Percentiles rank a stretch among this genome's conserved stretches.
phyloP scores from a whole-genome alignment of 2,888 invertebrate species.

The Synanthedon vespiformis region DNA sequence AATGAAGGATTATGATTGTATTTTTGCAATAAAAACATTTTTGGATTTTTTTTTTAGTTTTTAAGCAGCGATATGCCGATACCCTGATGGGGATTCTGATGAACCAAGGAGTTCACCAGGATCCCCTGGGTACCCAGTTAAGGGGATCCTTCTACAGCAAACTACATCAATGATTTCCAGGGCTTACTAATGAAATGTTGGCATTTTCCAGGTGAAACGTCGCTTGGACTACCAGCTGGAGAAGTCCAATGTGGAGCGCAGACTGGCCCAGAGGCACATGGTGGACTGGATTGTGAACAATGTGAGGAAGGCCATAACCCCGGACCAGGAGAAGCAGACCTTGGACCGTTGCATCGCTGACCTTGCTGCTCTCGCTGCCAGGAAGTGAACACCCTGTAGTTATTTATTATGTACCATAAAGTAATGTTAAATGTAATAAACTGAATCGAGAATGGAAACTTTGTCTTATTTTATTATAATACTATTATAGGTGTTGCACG shows the following conservation, averaged over 20 bases:
- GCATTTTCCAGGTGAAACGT: conserved; percentile 76
- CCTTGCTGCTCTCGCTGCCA: conserved; percentile 78
- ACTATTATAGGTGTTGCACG: no score
- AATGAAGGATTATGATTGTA: no score
- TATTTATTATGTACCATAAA: not conserved
- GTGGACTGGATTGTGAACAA: conserved; percentile 91
- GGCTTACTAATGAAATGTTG: no score
- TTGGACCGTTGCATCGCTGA: conserved; percentile 90
- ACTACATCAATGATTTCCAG: no score
- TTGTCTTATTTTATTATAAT: no score
- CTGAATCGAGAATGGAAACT: not conserved
- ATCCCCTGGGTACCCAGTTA: no score
- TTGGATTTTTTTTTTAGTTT: no score
- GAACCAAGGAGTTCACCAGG: no score
- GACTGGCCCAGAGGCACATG: conserved; percentile 92
- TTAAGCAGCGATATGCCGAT: no score
- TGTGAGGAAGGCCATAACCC: conserved; percentile 90
- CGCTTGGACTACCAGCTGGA: conserved; percentile 95
- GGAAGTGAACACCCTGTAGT: conserved; percentile 28
- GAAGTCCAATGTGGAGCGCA: conserved; percentile 82
- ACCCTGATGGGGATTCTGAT: no score
- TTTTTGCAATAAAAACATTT: no score
- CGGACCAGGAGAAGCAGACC: conserved; percentile 92
- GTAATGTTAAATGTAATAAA: not conserved
- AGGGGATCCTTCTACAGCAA: no score